Percentiles rank a stretch among this genome's conserved stretches.
Conservation (phyloP, 2,113 vertebrate species). For the Cynoglossus semilaevis region DNA sequence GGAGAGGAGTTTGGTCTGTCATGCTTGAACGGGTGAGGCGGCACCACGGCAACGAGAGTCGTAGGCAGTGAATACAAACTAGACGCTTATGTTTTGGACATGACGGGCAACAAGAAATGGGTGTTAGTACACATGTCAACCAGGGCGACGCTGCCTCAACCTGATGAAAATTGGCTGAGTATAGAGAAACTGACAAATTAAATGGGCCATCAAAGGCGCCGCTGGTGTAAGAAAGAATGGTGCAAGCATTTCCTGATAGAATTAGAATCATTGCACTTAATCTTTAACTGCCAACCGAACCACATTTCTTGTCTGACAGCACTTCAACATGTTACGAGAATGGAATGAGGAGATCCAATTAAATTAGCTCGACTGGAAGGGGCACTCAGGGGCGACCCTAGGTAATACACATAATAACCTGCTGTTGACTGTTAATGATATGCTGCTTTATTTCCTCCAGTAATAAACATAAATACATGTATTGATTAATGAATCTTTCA, state of each 20-base stretch:
- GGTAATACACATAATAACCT: background rate
- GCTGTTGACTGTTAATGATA: background rate
- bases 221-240: slow-evolving; percentile 36
- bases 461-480: background rate
- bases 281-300: slow-evolving; percentile 45
- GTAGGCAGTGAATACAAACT: slow-evolving; percentile 54
- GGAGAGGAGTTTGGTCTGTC: slow-evolving; percentile 45
- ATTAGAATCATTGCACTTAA: slow-evolving; percentile 55
- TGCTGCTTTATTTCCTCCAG: too few relatives aligned
- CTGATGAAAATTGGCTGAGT: slow-evolving; percentile 63
- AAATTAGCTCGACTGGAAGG: background rate
- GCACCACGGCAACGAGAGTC: slow-evolving; percentile 27
- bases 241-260: slow-evolving; percentile 49
- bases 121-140: slow-evolving; percentile 50
- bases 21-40: slow-evolving; percentile 42
- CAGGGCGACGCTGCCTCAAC: slow-evolving; percentile 35
- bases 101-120: slow-evolving; percentile 55
- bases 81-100: slow-evolving; percentile 53
- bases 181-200: slow-evolving; percentile 64
- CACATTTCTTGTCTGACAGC: slow-evolving; percentile 31
- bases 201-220: slow-evolving; percentile 53
- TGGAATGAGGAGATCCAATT: slow-evolving; percentile 10
- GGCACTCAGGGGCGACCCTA: background rate
- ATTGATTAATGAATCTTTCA: background rate
- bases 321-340: slow-evolving; percentile 7